phyloP scores from a whole-genome alignment of 2,888 invertebrate genomes.

The Eupithecia exiguata region DNA sequence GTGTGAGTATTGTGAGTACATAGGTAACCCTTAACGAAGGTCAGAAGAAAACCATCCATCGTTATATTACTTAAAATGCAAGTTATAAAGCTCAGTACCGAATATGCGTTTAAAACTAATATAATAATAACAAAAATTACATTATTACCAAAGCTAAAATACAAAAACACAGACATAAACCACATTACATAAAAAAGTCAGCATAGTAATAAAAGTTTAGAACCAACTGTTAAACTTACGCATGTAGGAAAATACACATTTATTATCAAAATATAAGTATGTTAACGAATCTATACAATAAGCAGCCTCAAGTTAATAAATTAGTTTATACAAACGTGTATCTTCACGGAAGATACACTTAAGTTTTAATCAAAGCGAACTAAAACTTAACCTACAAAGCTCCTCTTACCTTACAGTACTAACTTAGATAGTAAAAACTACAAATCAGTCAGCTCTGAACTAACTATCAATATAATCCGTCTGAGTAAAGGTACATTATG shows the following conservation, averaged over 20 bases:
- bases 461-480: constrained; percentile 35
- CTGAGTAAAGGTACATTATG: not conserved
- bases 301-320: constrained; percentile 49
- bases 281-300: not conserved
- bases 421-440: constrained; percentile 15
- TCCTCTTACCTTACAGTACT: not conserved
- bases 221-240: not conserved
- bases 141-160: not conserved
- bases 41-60: not conserved
- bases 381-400: constrained; percentile 21
- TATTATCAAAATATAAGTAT: not conserved
- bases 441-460: constrained; percentile 59
- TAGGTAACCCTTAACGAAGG: not conserved
- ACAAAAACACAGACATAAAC: not conserved
- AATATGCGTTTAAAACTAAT: constrained; percentile 51
- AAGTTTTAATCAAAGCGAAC: constrained; percentile 50
- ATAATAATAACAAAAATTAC: constrained; percentile 38
- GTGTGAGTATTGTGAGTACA: not conserved
- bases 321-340: constrained; percentile 44
- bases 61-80: constrained; percentile 37
- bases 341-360: constrained; percentile 66
- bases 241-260: not conserved
- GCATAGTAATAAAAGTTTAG: too few species aligned
- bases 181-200: not conserved
- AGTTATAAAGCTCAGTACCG: constrained; percentile 63